Conservation (phyloP, 2,113 vertebrate genomes). For the Dicerorhinus sumatrensis region DNA sequence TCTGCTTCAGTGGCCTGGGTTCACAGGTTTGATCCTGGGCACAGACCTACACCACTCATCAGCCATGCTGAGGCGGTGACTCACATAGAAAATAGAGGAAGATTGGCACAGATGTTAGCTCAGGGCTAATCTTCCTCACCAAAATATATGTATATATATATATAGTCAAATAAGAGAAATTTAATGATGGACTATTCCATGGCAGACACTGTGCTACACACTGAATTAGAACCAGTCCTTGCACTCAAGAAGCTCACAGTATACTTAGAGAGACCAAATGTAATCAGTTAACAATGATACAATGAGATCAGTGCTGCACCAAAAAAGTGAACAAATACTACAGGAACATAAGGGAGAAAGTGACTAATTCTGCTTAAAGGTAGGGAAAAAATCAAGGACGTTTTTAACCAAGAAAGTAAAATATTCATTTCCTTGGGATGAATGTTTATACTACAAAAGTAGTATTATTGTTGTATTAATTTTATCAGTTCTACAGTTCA, state of each 20-base stretch:
- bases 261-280: conserved; percentile 11
- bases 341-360: not conserved
- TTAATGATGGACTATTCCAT: not conserved
- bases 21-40: too few relatives aligned
- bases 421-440: not conserved
- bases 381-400: not conserved
- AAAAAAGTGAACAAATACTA: conserved; percentile 34
- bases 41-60: too few relatives aligned
- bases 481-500: not conserved
- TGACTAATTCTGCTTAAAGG: not conserved
- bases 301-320: not conserved
- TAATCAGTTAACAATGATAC: not conserved
- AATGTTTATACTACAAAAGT: not conserved
- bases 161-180: conserved; percentile 27
- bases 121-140: too few relatives aligned
- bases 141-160: too few relatives aligned
- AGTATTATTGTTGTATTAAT: conserved; percentile 12
- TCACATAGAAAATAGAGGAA: too few relatives aligned
- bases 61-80: too few relatives aligned
- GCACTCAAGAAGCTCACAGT: conserved; percentile 1
- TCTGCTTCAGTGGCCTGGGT: too few relatives aligned
- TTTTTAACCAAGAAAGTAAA: conserved; percentile 27
- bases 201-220: not conserved
- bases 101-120: too few relatives aligned
- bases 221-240: conserved; percentile 3